Conservation (phyloP, 2,888 invertebrate genomes). For the Andricus quercusramuli region DNA sequence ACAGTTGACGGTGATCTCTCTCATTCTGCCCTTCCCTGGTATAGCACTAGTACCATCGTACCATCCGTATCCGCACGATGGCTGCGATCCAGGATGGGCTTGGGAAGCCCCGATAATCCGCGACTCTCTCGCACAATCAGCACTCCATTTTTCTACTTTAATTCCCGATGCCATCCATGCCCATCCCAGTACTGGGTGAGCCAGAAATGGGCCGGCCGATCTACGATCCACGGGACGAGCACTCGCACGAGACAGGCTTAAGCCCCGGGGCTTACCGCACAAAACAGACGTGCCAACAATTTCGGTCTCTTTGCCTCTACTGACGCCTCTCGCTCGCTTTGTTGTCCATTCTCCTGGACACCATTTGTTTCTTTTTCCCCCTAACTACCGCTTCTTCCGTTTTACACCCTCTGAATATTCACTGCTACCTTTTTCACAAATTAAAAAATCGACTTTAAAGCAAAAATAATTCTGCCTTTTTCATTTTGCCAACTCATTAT, state of each 20-base stretch:
- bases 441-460: neutral
- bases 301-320: constrained; percentile 19
- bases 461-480: neutral
- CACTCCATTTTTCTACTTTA: constrained; percentile 51
- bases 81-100: constrained; percentile 18
- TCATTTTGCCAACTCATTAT: neutral
- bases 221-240: constrained; percentile 10
- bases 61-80: constrained; percentile 5
- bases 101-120: constrained; percentile 46
- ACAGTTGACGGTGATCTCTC: constrained; percentile 34
- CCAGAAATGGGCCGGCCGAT: constrained; percentile 20
- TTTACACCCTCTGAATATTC: neutral
- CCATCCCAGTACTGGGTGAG: constrained; percentile 22
- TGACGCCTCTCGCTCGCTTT: constrained; percentile 5
- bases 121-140: constrained; percentile 47
- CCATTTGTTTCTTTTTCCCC: neutral
- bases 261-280: constrained; percentile 41
- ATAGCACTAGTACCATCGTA: neutral
- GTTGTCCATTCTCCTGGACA: neutral
- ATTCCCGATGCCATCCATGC: constrained; percentile 43
- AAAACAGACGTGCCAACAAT: constrained; percentile 42
- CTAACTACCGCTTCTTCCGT: neutral
- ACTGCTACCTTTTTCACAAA: neutral
- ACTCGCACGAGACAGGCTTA: constrained; percentile 29
- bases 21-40: neutral